These are phyloP conservation scores for Bothrops alternatus DNA, from an alignment of 2,797 vertebrate species.

Conservation along the genomic window DNA sequence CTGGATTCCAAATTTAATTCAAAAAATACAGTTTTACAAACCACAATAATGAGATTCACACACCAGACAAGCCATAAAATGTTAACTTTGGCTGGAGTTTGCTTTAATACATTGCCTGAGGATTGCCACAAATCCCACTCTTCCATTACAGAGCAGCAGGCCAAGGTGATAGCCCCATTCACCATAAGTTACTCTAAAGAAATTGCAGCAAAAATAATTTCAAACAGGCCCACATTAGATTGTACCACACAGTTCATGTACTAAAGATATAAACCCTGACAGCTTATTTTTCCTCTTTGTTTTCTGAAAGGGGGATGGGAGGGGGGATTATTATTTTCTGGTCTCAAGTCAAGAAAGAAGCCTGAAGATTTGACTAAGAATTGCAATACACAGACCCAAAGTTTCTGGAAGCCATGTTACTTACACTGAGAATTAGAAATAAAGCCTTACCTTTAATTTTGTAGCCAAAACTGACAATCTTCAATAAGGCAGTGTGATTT, in stretches of 20 bases:
- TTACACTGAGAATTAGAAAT: neutral
- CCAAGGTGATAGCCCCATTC: neutral
- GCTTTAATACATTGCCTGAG: neutral
- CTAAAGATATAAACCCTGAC: neutral
- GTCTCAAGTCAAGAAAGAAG: neutral
- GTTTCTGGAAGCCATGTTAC: neutral
- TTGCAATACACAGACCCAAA: neutral
- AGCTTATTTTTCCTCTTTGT: neutral
- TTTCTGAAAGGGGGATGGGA: neutral
- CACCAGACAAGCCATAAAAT: neutral
- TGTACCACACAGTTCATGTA: neutral
- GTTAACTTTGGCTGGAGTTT: neutral
- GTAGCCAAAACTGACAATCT: neutral
- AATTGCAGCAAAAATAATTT: neutral
- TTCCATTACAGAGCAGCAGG: neutral
- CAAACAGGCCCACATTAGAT: neutral
- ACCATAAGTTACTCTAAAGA: neutral
- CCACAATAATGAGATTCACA: neutral
- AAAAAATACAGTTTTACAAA: neutral
- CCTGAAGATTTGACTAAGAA: no score
- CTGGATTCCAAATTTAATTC: neutral
- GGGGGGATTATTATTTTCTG: neutral
- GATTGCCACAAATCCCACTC: neutral
- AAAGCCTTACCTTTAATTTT: constrained; percentile 13
- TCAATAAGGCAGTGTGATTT: neutral